Percentiles rank a stretch among this genome's conserved stretches.
Evolutionary conservation across 2,888 invertebrate genomes (phyloP).

Genomic region (Oasisia sp.): DNA sequence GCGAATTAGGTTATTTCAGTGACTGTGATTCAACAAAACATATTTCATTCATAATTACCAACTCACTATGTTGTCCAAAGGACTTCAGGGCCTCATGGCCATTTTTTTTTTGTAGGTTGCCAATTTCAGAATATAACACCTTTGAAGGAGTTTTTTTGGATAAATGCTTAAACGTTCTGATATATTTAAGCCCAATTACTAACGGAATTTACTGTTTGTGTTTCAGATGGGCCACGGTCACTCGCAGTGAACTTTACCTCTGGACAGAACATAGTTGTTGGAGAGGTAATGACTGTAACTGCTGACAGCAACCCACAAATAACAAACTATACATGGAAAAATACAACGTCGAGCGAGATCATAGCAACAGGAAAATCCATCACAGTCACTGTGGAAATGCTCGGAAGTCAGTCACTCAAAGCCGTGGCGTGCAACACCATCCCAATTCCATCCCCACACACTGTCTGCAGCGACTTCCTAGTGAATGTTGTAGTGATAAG

Average conservation of each 20-base stretch:
- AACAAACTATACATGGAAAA: slow-evolving; percentile 20
- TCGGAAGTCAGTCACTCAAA: slow-evolving; percentile 22
- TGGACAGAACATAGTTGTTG: background rate
- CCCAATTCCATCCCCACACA: background rate
- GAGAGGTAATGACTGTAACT: background rate
- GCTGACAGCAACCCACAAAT: slow-evolving; percentile 5
- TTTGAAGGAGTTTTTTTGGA: background rate
- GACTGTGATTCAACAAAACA: too few species aligned
- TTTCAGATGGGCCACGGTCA: background rate
- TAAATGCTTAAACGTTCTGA: background rate
- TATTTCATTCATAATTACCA: too few species aligned
- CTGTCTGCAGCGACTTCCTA: background rate
- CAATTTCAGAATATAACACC: too few species aligned
- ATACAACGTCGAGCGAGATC: slow-evolving; percentile 17
- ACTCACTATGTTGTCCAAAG: too few species aligned
- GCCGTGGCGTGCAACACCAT: slow-evolving; percentile 18
- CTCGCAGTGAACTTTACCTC: background rate
- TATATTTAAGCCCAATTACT: background rate
- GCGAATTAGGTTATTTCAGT: too few species aligned
- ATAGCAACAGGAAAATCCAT: slow-evolving; percentile 12
- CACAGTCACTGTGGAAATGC: slow-evolving; percentile 22
- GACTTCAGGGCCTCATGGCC: too few species aligned
- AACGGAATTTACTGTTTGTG: background rate
- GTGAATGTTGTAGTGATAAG: slow-evolving; percentile 19
- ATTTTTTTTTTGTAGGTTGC: too few species aligned